Conservation (phyloP, 92 coral and sea anemone species). For the Paragorgia papillata region DNA sequence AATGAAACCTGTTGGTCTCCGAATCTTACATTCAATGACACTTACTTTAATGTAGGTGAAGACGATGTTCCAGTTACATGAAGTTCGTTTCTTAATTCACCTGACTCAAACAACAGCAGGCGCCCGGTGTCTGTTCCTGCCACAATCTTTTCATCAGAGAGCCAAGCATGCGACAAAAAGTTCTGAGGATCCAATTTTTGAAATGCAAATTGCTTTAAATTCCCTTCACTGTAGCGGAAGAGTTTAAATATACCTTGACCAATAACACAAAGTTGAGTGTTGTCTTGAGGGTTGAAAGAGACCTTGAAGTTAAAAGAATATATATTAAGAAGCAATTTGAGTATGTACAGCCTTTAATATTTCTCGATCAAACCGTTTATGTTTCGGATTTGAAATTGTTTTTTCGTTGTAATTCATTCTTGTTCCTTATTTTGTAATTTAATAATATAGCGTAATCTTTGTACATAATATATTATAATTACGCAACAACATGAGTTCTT, state of each 20-base stretch:
- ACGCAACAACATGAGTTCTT: too few relatives aligned
- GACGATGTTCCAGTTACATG: conserved; percentile 69
- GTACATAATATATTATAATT: too few relatives aligned
- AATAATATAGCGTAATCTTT: too few relatives aligned
- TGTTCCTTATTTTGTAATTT: too few relatives aligned
- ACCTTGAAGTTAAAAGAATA: conserved; percentile 54
- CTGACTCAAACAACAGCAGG: conserved; percentile 90
- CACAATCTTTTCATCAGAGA: conserved; percentile 93
- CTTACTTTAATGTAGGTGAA: conserved; percentile 62
- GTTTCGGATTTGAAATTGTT: too few relatives aligned
- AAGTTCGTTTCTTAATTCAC: conserved; percentile 93
- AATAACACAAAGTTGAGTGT: conserved; percentile 97
- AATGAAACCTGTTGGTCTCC: neutral
- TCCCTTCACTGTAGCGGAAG: conserved; percentile 97
- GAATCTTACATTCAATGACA: too few relatives aligned
- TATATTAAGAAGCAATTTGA: too few relatives aligned
- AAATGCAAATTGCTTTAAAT: conserved; percentile 98
- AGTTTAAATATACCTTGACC: conserved; percentile 99
- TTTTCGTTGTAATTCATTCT: too few relatives aligned
- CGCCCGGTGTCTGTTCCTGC: conserved; percentile 94
- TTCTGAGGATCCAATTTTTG: conserved; percentile 99
- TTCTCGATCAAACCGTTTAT: too few relatives aligned
- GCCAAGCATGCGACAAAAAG: conserved; percentile 95
- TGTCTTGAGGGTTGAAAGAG: conserved; percentile 94
- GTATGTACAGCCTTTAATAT: too few relatives aligned